Evolutionary conservation across 2,113 vertebrate species (phyloP).

Genomic region (Pica pica): DNA sequence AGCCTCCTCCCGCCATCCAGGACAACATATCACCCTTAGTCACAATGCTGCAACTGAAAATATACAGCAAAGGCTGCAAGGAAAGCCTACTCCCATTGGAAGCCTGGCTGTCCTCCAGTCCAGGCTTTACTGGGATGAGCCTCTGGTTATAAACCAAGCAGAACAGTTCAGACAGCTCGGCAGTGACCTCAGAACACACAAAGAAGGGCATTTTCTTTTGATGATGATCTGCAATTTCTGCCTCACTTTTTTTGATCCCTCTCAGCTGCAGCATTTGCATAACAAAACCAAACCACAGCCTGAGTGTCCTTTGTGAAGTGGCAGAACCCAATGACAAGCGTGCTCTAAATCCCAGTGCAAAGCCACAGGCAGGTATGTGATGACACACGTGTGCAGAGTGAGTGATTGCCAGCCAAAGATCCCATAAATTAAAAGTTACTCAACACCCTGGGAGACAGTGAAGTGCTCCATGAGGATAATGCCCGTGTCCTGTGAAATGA

Average conservation of each 20-base stretch:
- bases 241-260: background rate
- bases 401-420: background rate
- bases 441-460: background rate
- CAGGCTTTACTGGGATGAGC: background rate
- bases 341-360: background rate
- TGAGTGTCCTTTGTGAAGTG: background rate
- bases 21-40: background rate
- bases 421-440: background rate
- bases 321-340: background rate
- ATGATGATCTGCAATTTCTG: background rate
- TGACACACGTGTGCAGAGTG: background rate
- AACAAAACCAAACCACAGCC: background rate
- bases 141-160: background rate
- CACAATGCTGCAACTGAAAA: background rate
- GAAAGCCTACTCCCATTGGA: background rate
- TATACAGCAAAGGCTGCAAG: background rate
- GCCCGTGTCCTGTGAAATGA: background rate
- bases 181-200: background rate
- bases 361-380: background rate
- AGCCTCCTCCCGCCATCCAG: background rate
- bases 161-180: background rate
- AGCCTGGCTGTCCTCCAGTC: background rate
- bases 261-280: conserved; percentile 17
- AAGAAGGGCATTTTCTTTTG: background rate
- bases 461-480: background rate